Percentiles rank a stretch among this genome's conserved stretches.
Evolutionary conservation across 2,797 vertebrate species (phyloP).

Genomic region (Malurus splendens): DNA sequence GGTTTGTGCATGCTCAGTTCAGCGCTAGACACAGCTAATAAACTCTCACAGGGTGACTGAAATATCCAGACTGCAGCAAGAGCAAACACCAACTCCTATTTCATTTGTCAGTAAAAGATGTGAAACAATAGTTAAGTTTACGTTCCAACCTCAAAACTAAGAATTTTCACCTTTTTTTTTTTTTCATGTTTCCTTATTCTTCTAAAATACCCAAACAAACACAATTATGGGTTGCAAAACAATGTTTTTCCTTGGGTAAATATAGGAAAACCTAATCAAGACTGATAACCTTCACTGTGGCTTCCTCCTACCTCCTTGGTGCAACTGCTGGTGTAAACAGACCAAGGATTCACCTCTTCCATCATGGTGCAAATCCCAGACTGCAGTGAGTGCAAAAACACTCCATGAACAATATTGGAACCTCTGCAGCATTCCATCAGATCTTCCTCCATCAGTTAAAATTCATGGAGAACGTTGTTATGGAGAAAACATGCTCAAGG

Average conservation of each 20-base stretch:
- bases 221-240: background rate
- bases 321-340: accelerated
- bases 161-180: background rate
- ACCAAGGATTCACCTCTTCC: background rate
- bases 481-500: accelerated
- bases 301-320: background rate
- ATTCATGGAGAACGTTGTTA: background rate
- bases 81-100: background rate
- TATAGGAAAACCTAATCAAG: background rate
- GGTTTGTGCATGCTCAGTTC: background rate
- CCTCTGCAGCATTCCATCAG: background rate
- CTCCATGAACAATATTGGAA: accelerated
- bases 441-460: background rate
- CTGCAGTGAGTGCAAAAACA: background rate
- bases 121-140: background rate
- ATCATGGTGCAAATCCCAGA: background rate
- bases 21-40: background rate
- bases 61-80: background rate
- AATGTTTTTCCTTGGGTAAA: background rate
- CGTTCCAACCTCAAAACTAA: background rate
- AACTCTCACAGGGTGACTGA: background rate
- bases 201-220: background rate
- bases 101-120: background rate
- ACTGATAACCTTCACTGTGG: too few relatives aligned
- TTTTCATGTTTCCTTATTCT: background rate